Evolutionary conservation across 2,113 vertebrate species (phyloP).

Genomic region (Bubo bubo): DNA sequence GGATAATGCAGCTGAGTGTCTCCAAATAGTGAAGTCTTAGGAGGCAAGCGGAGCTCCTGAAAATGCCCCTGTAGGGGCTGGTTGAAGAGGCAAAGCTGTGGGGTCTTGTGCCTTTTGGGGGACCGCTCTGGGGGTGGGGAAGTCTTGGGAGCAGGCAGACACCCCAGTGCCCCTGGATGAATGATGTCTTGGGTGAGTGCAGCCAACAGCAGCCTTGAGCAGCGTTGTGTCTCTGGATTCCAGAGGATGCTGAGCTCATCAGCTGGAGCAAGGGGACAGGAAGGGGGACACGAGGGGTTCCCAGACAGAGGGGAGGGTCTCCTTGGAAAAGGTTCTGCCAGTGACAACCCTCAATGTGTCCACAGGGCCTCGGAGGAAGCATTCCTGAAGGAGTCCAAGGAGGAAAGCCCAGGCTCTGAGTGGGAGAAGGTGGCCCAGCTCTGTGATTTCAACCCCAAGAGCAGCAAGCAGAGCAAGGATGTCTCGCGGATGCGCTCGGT

Average conservation of each 20-base stretch:
- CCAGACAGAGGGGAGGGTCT: not conserved
- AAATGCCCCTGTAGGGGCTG: not conserved
- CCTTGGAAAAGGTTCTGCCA: not conserved
- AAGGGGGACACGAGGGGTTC: not conserved
- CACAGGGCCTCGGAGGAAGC: conserved; percentile 92
- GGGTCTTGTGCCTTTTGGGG: not conserved
- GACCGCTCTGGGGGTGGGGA: not conserved
- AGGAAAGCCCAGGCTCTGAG: conserved; percentile 87
- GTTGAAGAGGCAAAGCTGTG: not conserved
- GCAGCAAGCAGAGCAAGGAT: conserved; percentile 98
- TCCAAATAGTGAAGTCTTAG: not conserved
- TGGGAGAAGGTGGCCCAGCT: conserved; percentile 97
- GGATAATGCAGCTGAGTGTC: not conserved
- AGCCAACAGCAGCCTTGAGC: not conserved
- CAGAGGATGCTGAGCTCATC: not conserved
- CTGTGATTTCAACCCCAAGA: conserved; percentile 99
- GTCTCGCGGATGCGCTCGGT: conserved; percentile 97
- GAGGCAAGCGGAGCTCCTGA: not conserved
- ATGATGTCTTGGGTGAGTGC: not conserved
- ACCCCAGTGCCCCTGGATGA: not conserved
- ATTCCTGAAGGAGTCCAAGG: conserved; percentile 89
- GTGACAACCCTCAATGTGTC: not conserved
- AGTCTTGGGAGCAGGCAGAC: not conserved
- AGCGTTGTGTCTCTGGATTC: rapidly evolving
- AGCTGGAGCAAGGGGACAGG: not conserved